A percentile compares a stretch with the other conserved stretches of the same genome.
Conservation (phyloP, 2,888 invertebrate species). For the Metacarcinus magister region DNA sequence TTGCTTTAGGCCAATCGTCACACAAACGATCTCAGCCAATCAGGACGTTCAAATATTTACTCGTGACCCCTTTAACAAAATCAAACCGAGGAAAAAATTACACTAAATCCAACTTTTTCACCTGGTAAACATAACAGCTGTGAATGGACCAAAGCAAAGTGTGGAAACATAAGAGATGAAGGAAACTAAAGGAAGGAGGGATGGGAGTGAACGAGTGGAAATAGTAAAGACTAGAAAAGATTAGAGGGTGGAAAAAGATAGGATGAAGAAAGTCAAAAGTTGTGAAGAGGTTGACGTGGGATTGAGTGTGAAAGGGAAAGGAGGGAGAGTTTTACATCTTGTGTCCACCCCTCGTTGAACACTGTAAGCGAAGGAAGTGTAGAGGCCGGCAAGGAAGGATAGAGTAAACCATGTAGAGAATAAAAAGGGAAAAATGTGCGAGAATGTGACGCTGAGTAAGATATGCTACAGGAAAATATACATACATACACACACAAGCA, state of each 20-base stretch:
- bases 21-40: constrained; percentile 20
- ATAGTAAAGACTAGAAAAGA: neutral
- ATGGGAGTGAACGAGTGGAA: neutral
- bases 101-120: neutral
- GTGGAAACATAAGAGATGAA: neutral
- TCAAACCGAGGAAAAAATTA: neutral
- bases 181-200: neutral
- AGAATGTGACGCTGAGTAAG: neutral
- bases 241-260: neutral
- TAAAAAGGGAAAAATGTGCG: neutral
- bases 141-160: neutral
- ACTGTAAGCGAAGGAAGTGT: neutral
- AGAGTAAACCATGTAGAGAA: neutral
- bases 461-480: too few relatives aligned
- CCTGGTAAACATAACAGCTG: neutral
- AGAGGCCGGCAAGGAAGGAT: neutral
- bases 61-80: constrained; percentile 30
- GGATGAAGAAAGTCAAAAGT: neutral
- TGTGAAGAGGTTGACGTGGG: neutral
- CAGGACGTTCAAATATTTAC: neutral
- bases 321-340: neutral
- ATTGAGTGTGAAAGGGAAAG: neutral
- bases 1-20: neutral
- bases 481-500: too few relatives aligned
- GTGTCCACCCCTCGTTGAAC: neutral